Evolutionary conservation across 1,140 invertebrate genomes (phyloP).

Genomic region (Camponotus floridanus): DNA sequence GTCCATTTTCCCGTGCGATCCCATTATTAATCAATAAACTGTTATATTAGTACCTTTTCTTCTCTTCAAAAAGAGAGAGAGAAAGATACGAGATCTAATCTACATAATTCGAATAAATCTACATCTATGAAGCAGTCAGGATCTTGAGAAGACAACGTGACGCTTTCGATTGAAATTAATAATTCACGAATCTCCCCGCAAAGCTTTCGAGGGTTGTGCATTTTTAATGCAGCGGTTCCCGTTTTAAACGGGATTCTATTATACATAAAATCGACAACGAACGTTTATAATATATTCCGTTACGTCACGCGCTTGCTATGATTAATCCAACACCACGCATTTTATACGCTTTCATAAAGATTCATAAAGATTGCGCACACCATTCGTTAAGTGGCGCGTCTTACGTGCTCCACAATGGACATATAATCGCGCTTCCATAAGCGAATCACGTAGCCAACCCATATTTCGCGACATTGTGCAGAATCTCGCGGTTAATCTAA

Average conservation of each 20-base stretch:
- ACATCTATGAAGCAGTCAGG: neutral
- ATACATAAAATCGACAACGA: slow-evolving; percentile 12
- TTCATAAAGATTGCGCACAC: slow-evolving; percentile 1
- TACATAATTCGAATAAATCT: slow-evolving; percentile 21
- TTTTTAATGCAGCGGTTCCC: neutral
- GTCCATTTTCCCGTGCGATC: neutral
- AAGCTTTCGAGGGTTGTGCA: slow-evolving; percentile 11
- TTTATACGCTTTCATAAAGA: slow-evolving; percentile 18
- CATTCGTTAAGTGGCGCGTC: neutral
- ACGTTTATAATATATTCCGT: neutral
- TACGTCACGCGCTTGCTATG: neutral
- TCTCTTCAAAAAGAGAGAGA: neutral
- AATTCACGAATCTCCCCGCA: neutral
- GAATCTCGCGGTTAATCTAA: slow-evolving; percentile 37
- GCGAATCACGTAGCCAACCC: slow-evolving; percentile 18
- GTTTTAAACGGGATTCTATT: slow-evolving; percentile 11
- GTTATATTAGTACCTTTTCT: neutral
- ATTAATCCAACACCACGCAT: slow-evolving; percentile 27
- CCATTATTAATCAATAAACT: slow-evolving; percentile 37
- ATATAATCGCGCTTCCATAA: neutral
- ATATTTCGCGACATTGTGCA: slow-evolving; percentile 26
- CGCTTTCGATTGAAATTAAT: slow-evolving; percentile 40
- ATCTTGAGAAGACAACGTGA: neutral
- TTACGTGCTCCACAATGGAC: neutral
- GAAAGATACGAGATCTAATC: neutral